A percentile compares a stretch with the other conserved stretches of the same genome.
These are phyloP conservation scores for Cynoglossus semilaevis DNA, from an alignment of 2,113 vertebrate genomes.

Conservation along the genomic window DNA sequence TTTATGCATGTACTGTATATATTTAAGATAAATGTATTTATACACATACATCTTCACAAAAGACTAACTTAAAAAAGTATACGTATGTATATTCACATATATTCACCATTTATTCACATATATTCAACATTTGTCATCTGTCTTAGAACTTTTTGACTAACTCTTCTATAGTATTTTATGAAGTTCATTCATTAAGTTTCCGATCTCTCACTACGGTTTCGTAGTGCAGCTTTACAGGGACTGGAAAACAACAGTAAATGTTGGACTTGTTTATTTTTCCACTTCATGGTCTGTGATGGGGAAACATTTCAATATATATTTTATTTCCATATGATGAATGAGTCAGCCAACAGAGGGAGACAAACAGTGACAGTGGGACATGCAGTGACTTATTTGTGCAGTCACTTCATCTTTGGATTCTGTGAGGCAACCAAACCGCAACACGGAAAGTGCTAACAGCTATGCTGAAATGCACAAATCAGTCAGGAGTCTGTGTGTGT, in stretches of 20 bases:
- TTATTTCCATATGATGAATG: slow-evolving; percentile 10
- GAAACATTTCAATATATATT: slow-evolving; percentile 2
- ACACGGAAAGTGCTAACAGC: background rate
- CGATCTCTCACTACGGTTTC: no score
- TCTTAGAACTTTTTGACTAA: no score
- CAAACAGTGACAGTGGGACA: slow-evolving; percentile 43
- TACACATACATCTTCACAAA: no score
- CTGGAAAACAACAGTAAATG: background rate
- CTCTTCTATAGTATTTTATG: no score
- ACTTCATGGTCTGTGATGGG: background rate
- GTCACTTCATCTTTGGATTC: slow-evolving; percentile 25
- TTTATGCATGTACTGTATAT: no score
- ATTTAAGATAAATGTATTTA: no score
- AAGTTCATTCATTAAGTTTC: no score
- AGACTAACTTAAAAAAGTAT: no score
- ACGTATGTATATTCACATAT: no score
- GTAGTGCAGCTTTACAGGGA: no score
- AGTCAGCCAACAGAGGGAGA: slow-evolving; percentile 65
- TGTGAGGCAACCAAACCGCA: background rate
- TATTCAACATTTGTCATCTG: no score
- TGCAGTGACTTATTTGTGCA: slow-evolving; percentile 6
- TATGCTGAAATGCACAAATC: background rate
- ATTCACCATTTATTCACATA: no score
- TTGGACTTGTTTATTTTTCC: background rate
- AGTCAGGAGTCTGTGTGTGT: background rate